phyloP scores from a whole-genome alignment of 2,113 vertebrate genomes.

The Hydrolagus affinis region DNA sequence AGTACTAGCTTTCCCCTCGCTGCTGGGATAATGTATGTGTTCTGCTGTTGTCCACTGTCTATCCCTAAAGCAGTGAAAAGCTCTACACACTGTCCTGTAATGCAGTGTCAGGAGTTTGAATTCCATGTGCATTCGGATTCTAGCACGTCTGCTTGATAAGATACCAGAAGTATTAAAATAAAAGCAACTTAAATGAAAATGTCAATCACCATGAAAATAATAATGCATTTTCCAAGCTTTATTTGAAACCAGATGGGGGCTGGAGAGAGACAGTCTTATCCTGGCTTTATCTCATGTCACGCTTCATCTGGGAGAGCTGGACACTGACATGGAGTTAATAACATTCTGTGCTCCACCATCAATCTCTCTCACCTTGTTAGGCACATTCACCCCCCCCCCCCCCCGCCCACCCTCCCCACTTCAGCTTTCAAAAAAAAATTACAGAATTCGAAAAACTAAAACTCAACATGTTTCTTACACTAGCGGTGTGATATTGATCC shows the following conservation, averaged over 20 bases:
- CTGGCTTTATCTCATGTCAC: background rate
- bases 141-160: background rate
- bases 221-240: background rate
- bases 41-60: background rate
- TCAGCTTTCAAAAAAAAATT: background rate
- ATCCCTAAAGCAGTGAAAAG: background rate
- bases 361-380: background rate
- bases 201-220: background rate
- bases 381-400: no score
- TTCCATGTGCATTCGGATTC: background rate
- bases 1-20: background rate
- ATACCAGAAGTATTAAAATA: background rate
- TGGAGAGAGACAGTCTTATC: background rate
- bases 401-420: no score
- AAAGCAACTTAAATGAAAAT: background rate
- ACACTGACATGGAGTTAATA: background rate
- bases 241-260: background rate
- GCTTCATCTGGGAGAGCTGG: background rate
- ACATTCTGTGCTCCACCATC: background rate
- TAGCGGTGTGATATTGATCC: background rate
- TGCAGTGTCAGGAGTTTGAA: background rate
- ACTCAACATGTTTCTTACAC: background rate
- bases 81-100: background rate
- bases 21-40: background rate
- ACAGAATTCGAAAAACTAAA: background rate